phyloP scores from a whole-genome alignment of 2,888 invertebrate species.

The Prosopocoilus inquinatus region DNA sequence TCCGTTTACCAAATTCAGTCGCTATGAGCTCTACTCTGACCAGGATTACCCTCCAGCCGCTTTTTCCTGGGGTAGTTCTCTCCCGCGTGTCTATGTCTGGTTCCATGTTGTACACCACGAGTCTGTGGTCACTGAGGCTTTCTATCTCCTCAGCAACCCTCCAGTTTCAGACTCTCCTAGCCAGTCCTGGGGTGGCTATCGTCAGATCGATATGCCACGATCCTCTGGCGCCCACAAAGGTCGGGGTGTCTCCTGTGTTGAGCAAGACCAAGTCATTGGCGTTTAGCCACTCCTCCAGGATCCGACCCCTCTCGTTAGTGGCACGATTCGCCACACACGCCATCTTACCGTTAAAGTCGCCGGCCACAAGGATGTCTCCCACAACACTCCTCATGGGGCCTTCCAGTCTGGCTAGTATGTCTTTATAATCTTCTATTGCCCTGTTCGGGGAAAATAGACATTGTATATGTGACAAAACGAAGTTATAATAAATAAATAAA shows the following conservation, averaged over 20 bases:
- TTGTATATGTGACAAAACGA: no score
- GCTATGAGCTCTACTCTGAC: no score
- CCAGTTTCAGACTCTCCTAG: no score
- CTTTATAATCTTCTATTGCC: slow-evolving; percentile 14
- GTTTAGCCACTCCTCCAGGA: slow-evolving; percentile 17
- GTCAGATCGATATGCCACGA: slow-evolving; percentile 17
- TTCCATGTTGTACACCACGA: no score
- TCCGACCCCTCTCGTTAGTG: slow-evolving; percentile 8
- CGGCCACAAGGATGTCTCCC: no score
- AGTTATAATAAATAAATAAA: no score
- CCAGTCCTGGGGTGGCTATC: not conserved
- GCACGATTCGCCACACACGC: slow-evolving; percentile 1
- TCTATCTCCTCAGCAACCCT: no score
- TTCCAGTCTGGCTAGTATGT: slow-evolving; percentile 9
- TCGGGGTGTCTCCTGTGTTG: slow-evolving; percentile 14
- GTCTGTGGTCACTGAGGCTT: no score
- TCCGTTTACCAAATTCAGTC: no score
- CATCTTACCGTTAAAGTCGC: slow-evolving; percentile 16
- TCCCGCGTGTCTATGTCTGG: no score
- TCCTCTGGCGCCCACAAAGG: slow-evolving; percentile 7
- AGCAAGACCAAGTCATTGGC: slow-evolving; percentile 3
- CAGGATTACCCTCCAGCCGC: no score
- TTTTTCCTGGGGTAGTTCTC: no score
- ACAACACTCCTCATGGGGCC: slow-evolving; percentile 1
- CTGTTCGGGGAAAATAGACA: slow-evolving; percentile 21